Evolutionary conservation across 2,797 vertebrate species (phyloP), one percentile per base, ranked within the genome.

Genomic region (Pseudochirops corinnae): DNA sequence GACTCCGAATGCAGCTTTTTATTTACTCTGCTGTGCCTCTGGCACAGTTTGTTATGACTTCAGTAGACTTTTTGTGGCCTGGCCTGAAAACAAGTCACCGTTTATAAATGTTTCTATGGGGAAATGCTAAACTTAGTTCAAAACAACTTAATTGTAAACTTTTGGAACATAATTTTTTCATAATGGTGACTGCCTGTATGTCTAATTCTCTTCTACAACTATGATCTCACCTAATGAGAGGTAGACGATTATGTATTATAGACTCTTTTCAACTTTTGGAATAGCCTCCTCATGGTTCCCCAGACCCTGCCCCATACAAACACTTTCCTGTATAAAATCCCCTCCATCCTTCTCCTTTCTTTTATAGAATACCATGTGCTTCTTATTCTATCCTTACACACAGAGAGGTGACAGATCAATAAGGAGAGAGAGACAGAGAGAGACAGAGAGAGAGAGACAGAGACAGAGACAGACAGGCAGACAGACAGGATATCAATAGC

Each of bases 31-130:
- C 33, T 90, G 13, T 67, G 31, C 52, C 14, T 1, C 14, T 46
- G 53, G n/a, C 11, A 67, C 31, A 91, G 90, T 21, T 31, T 3
- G 12, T 29, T 13, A 93, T 28, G 90, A 53, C 28, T 3, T 56
- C 52, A n/a, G 0, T 92, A 46, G 93, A 31, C 21, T 16, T 82
- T 29, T 10, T 90, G 93, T 93, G 14, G n/a, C 55, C 74, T n/a
- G 39, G 3, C 39, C 93, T 1, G 93, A 90, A 67, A n/a, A 0
- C 46, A 82, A 95, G 53, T 9, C 87, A 55, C 53, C 58, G 0
- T 55, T 60, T 90, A 91, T 91, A n/a, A 67, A 82, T 55, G 53
- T 46, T 74, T 92, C 39, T 95, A 56, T 93, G 60, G 31, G 28
- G 58, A 93, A 24, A 18, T 57, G 52, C 52, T 58, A 58, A 58